Conservation (phyloP, 2,113 vertebrate species). For the Phasianus colchicus region DNA sequence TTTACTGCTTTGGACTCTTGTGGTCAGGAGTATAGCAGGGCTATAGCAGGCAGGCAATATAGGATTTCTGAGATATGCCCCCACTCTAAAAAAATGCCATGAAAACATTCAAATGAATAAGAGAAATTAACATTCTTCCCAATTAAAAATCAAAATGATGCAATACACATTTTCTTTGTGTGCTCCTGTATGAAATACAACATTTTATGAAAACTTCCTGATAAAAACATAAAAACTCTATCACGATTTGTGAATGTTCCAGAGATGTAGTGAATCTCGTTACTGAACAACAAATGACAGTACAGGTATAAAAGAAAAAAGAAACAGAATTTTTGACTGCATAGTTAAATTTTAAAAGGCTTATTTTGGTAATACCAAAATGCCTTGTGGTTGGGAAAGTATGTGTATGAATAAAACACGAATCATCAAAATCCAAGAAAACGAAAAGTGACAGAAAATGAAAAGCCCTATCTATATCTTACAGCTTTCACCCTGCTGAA, state of each 20-base stretch:
- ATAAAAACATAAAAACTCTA: background rate
- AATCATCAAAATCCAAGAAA: background rate
- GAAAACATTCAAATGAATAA: background rate
- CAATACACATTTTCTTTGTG: background rate
- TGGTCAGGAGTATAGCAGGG: background rate
- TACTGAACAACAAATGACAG: background rate
- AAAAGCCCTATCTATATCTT: background rate
- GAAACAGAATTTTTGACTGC: background rate
- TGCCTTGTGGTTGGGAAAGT: background rate
- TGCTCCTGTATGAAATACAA: background rate
- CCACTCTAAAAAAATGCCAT: background rate
- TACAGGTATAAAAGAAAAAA: background rate
- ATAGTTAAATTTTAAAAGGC: background rate
- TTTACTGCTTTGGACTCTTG: background rate
- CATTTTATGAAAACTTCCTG: background rate
- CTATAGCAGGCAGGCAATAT: background rate
- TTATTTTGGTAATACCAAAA: background rate
- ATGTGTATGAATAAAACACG: background rate
- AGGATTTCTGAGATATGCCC: background rate
- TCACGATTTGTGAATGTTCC: background rate
- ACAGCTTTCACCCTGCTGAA: background rate
- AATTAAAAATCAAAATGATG: background rate
- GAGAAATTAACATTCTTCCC: background rate
- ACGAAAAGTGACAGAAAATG: background rate
- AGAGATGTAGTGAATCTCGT: background rate